These are phyloP conservation scores for Cataglyphis albicans DNA, from an alignment of 2,888 invertebrate species.

Conservation along the genomic window DNA sequence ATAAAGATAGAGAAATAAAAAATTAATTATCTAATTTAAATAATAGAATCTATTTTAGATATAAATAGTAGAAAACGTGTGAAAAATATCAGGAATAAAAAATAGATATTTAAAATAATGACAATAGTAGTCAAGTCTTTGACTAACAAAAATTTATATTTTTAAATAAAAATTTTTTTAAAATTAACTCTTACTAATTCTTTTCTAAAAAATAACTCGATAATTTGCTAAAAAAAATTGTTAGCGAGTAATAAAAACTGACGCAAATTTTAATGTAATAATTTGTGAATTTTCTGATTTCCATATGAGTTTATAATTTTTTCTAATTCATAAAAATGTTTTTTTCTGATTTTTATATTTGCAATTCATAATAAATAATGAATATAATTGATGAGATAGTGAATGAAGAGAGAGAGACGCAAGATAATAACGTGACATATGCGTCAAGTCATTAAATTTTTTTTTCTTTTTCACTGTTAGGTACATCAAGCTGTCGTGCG, in stretches of 20 bases:
- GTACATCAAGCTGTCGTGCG: constrained; percentile 44
- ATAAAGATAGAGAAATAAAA: not conserved
- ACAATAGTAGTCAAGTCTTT: not conserved
- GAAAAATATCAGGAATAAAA: not conserved
- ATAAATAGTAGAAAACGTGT: not conserved
- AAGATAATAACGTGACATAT: constrained; percentile 25
- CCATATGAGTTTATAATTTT: constrained; percentile 4
- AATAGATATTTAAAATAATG: constrained; percentile 1
- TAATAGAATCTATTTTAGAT: not conserved
- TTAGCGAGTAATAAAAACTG: constrained; percentile 13
- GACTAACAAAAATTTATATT: not conserved
- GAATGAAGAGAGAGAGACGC: constrained; percentile 13
- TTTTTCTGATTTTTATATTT: not conserved
- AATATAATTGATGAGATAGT: not conserved
- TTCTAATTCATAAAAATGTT: not conserved
- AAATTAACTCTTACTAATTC: not conserved
- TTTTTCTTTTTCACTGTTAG: constrained; percentile 31
- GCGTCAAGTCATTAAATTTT: constrained; percentile 8
- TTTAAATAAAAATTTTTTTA: not conserved
- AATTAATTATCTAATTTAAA: not conserved
- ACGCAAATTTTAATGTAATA: constrained; percentile 2
- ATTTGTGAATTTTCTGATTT: not conserved
- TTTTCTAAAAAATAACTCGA: not conserved
- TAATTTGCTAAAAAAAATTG: not conserved
- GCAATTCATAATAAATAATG: constrained; percentile 8